A percentile compares a stretch with the other conserved stretches of the same genome.
phyloP scores from a whole-genome alignment of 2,113 vertebrate species.

The Pterocles orientalis region DNA sequence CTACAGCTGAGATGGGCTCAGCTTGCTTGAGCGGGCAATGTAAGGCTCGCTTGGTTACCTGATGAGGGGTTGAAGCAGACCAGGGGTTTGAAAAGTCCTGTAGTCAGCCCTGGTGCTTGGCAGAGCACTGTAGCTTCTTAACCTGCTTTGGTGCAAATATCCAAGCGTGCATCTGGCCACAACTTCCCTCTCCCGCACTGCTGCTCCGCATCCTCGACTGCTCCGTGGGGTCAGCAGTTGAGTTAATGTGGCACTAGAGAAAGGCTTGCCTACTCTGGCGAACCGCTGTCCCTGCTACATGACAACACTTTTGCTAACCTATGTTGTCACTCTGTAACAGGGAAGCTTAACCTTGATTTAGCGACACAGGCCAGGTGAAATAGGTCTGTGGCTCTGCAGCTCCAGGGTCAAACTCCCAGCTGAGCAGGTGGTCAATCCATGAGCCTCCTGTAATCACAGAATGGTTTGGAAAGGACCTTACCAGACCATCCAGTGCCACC shows the following conservation, averaged over 20 bases:
- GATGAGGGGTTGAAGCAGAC: not conserved
- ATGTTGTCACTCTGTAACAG: accelerated
- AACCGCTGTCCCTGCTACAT: not conserved
- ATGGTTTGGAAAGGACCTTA: too few species aligned
- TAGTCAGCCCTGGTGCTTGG: not conserved
- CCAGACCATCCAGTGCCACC: too few species aligned
- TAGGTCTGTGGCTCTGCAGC: not conserved
- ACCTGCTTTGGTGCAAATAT: not conserved
- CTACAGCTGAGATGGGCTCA: not conserved
- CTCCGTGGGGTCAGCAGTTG: not conserved
- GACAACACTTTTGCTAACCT: not conserved
- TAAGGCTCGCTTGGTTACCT: accelerated
- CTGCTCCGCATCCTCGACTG: not conserved
- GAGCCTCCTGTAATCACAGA: not conserved
- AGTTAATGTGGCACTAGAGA: not conserved
- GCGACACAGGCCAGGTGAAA: not conserved
- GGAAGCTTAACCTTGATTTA: not conserved
- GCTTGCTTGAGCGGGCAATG: not conserved
- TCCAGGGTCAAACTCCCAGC: not conserved
- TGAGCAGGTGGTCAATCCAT: not conserved
- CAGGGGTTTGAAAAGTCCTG: not conserved
- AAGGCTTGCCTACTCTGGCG: not conserved
- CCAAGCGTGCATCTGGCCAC: not conserved
- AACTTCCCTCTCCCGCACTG: not conserved
- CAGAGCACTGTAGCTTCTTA: not conserved